Conservation (phyloP, 2,888 invertebrate species). For the Hyposoter dolosus region DNA sequence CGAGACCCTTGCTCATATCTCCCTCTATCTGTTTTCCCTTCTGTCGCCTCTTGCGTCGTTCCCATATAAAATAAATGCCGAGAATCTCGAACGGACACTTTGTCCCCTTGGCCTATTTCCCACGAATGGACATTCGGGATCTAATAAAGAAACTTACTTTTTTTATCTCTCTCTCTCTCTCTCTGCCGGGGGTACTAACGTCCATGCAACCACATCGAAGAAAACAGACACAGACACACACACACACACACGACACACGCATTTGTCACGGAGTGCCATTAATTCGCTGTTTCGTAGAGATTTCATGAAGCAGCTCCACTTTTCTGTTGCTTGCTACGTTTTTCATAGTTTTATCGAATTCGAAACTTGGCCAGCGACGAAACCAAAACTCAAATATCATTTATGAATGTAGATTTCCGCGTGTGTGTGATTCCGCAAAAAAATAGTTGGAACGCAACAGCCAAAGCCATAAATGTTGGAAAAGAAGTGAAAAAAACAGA, state of each 20-base stretch:
- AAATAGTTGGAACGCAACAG: conserved; percentile 32
- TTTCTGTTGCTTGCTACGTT: not conserved
- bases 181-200: not conserved
- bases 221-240: conserved; percentile 37
- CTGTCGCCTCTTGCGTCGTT: conserved; percentile 1
- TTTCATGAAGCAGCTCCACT: conserved; percentile 11
- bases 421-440: not conserved
- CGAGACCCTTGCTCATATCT: conserved; percentile 33
- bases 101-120: conserved; percentile 68
- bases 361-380: not conserved
- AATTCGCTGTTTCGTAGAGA: conserved; percentile 31
- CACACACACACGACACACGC: not conserved
- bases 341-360: conserved; percentile 11
- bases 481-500: conserved; percentile 18
- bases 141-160: conserved; percentile 79
- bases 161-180: conserved; percentile 2
- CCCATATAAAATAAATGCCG: conserved; percentile 29
- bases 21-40: conserved; percentile 23
- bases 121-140: conserved; percentile 77
- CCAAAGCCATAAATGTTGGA: conserved; percentile 9
- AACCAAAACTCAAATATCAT: not conserved
- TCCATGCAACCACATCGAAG: conserved; percentile 53
- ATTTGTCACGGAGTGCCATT: conserved; percentile 62
- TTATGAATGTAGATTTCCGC: no score
- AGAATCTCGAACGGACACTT: conserved; percentile 43